Conservation (phyloP, 2,113 vertebrate genomes). For the Neolamprologus variostigma region DNA sequence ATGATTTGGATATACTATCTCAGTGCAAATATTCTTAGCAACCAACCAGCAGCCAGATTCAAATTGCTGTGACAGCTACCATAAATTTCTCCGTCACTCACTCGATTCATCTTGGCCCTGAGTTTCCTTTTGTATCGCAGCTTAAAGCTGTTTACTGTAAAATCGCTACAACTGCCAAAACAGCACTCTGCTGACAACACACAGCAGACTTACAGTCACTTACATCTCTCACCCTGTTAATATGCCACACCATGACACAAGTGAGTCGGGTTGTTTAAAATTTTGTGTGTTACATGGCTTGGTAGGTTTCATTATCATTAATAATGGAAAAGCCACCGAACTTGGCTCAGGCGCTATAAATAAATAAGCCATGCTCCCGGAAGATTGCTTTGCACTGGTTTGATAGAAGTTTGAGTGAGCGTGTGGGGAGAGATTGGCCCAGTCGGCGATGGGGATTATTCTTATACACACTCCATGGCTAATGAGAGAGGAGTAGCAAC, state of each 20-base stretch:
- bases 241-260: conserved; percentile 20
- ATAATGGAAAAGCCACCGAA: conserved; percentile 51
- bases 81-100: neutral
- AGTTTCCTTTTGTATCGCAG: neutral
- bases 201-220: neutral
- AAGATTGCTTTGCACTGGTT: conserved; percentile 27
- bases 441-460: neutral
- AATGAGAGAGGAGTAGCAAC: conserved; percentile 59
- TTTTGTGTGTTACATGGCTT: conserved; percentile 25
- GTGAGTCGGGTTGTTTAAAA: conserved; percentile 11
- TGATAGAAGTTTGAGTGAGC: conserved; percentile 6
- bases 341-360: conserved; percentile 49
- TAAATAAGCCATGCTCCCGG: conserved; percentile 45
- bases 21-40: neutral
- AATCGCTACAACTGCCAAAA: neutral
- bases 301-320: conserved; percentile 52
- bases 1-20: neutral
- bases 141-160: neutral
- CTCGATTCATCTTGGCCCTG: neutral
- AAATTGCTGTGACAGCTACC: neutral
- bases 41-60: neutral
- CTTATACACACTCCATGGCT: conserved; percentile 6
- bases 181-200: neutral
- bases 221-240: conserved; percentile 28
- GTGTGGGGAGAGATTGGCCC: neutral